Evolutionary conservation across 2,888 invertebrate genomes (phyloP).

Genomic region (Cheilosia variabilis): DNA sequence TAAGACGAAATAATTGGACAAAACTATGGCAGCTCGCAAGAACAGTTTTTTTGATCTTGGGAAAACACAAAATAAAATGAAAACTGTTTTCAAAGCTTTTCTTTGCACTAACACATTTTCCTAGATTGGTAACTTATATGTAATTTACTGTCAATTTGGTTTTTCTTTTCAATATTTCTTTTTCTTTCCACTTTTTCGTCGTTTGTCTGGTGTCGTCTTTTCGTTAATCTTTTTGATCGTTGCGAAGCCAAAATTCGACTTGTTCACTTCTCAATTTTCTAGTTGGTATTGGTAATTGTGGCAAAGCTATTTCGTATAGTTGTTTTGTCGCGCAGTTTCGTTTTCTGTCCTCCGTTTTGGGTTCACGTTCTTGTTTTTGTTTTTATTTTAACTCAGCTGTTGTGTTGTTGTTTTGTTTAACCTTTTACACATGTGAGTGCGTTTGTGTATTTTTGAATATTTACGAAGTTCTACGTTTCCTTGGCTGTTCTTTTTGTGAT

Average conservation of each 20-base stretch:
- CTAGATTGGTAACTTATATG: not conserved
- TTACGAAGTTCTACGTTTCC: conserved; percentile 34
- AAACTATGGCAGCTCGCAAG: not conserved
- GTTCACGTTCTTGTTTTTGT: conserved; percentile 16
- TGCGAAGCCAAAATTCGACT: conserved; percentile 75
- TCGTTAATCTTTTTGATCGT: conserved; percentile 69
- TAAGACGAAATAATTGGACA: conserved; percentile 3
- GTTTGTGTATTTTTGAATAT: conserved; percentile 43
- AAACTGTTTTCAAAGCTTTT: not conserved
- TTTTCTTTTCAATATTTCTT: conserved; percentile 30
- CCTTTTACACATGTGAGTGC: conserved; percentile 15
- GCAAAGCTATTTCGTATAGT: conserved; percentile 34
- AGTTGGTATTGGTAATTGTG: conserved; percentile 24
- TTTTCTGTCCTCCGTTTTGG: conserved; percentile 37
- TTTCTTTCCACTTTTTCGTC: conserved; percentile 1
- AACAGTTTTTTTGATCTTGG: too few relatives aligned
- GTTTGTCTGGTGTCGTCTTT: conserved; percentile 17
- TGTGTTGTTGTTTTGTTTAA: conserved; percentile 58
- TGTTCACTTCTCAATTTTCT: conserved; percentile 55
- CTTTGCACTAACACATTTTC: too few relatives aligned
- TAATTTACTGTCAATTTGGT: not conserved
- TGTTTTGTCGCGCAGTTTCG: conserved; percentile 64
- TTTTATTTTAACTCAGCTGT: conserved; percentile 47
- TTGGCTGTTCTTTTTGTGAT: conserved; percentile 40
- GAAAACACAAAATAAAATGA: not conserved